phyloP scores from a whole-genome alignment of 1,140 invertebrate species.

The Hestina assimilis region DNA sequence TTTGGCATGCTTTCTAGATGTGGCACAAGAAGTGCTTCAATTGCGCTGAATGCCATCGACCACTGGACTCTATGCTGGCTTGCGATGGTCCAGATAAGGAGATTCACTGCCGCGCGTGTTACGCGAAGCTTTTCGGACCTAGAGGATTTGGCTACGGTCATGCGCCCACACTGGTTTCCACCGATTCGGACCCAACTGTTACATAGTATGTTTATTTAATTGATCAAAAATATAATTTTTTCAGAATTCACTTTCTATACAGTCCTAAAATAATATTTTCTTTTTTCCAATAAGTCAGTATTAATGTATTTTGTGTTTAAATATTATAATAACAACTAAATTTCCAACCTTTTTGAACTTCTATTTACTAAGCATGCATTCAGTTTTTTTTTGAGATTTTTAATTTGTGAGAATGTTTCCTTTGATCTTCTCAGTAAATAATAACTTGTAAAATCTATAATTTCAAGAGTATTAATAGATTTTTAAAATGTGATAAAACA shows the following conservation, averaged over 20 bases:
- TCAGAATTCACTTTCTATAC: background rate
- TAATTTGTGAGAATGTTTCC: no score
- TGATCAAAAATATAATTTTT: background rate
- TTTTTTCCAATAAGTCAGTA: background rate
- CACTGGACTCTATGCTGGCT: constrained; percentile 94
- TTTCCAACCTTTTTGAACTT: background rate
- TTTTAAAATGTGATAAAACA: constrained; percentile 1
- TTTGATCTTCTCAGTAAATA: background rate
- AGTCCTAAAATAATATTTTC: background rate
- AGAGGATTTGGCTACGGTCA: constrained; percentile 95
- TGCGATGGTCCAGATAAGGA: constrained; percentile 94
- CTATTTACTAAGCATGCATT: no score
- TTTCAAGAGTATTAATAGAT: background rate
- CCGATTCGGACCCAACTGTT: constrained; percentile 84
- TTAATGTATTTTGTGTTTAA: background rate
- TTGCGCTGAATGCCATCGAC: constrained; percentile 94
- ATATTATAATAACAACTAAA: background rate
- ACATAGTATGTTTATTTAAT: constrained; percentile 82
- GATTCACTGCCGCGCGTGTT: constrained; percentile 93
- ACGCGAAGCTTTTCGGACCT: constrained; percentile 93
- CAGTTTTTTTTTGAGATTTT: no score
- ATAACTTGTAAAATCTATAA: background rate
- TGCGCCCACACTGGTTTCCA: constrained; percentile 89
- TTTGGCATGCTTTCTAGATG: constrained; percentile 79
- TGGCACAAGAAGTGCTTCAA: constrained; percentile 98